Conservation (phyloP, 2,797 vertebrate genomes). For the Sternotherus odoratus region DNA sequence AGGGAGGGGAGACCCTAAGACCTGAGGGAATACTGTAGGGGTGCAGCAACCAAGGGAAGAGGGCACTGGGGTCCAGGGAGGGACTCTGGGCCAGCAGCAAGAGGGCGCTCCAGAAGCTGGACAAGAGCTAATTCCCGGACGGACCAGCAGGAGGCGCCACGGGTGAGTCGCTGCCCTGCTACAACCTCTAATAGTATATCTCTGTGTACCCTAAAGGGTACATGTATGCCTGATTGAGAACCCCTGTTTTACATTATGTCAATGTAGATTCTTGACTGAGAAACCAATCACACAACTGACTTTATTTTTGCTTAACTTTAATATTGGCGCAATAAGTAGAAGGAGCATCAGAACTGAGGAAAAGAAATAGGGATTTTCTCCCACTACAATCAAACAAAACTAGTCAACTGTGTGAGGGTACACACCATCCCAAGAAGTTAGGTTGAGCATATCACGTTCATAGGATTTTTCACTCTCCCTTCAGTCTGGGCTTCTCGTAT, state of each 20-base stretch:
- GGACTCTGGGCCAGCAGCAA: too few species aligned
- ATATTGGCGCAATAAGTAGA: not conserved
- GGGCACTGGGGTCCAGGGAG: too few species aligned
- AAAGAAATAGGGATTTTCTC: not conserved
- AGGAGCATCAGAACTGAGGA: not conserved
- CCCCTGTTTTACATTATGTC: not conserved
- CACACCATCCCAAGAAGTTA: not conserved
- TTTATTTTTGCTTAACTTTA: not conserved
- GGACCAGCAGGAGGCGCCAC: too few species aligned
- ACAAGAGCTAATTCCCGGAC: too few species aligned
- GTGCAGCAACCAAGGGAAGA: too few species aligned
- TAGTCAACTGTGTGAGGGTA: not conserved
- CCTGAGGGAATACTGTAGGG: too few species aligned
- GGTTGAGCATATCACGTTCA: not conserved
- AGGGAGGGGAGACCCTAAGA: too few species aligned
- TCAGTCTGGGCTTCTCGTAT: fast-evolving
- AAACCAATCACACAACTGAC: not conserved
- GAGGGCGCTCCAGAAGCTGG: too few species aligned
- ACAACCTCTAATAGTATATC: too few species aligned
- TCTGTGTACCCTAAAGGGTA: too few species aligned
- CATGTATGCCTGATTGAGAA: too few species aligned
- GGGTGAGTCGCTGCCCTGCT: too few species aligned
- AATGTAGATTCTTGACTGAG: not conserved
- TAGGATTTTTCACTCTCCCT: not conserved
- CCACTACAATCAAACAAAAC: not conserved